Evolutionary conservation across 2,113 vertebrate genomes (phyloP), one percentile per base, ranked within the genome.

Genomic region (Engraulis encrasicolus): DNA sequence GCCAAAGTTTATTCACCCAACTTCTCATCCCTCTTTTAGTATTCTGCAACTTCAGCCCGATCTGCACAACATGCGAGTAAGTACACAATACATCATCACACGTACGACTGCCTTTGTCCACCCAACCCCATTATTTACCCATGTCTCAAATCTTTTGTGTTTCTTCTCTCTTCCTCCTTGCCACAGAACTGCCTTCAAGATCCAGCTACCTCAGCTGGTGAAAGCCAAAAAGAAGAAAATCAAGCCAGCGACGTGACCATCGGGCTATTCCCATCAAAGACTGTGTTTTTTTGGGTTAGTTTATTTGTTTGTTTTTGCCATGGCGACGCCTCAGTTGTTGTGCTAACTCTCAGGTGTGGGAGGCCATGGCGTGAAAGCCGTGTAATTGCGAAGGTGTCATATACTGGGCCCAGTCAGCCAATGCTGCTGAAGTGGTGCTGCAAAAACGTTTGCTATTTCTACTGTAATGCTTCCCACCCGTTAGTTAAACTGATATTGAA

Each of bases 61-160:
- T 99, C 92, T 99, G 98, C 84, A 99, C 98, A 18, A 99, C 98
- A 0, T 99, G 98, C 95, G 98, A 99, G 98, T 99, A 86, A 98
- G 98, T 98, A 88, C 54, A 58, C 5, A 58, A 58, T 58, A 20
- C 9, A 23, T 34, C 20, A 37, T 40, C 31, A 23, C 27, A 74
- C 66, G 1, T 36, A 11, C 52, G 15, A 34, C 78, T 23, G 11
- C 19, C 49, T 36, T 45, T 34, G 5, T n/a, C n/a, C 2, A 48
- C 49, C 34, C 27, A 50, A n/a, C n/a, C 12, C 19, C 49, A 34
- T 45, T 34, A 6, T n/a, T 31, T 4, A 48, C 49, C 34, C 27
- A 50, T 38, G 61, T 77, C 1, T 5, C 40, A 45, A 66, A n/a
- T 48, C 78, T 9, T 23, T 0, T 82, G n/a, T n/a, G n/a, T n/a